Evolutionary conservation across 2,797 vertebrate species (phyloP), one percentile per base, ranked within the genome.

Genomic region (Sebastes kiyomatsui): DNA sequence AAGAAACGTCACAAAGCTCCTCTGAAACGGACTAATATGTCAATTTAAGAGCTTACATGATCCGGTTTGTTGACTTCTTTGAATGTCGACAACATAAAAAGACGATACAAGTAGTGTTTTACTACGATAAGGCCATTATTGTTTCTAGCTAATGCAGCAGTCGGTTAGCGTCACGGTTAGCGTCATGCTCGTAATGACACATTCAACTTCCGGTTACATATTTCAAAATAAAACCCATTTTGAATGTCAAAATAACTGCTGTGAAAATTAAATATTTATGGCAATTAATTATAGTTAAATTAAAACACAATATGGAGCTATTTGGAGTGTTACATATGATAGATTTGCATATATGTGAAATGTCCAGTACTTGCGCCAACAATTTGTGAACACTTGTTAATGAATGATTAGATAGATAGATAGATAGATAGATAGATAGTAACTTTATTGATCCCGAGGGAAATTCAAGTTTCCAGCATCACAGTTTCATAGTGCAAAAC

Each of bases 171-270:
- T 81, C 58, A 42, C 10, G 10, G 58, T 23, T 20, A 18, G 23
- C 52, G 16, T 81, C 60, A 42, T 12, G 10, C 2, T 28, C 28
- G 23, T 11, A 64, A 18, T 28, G 3, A 55, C 52, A 75, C 3
- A 9, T 5, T 1, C 0, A 2, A 25, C 13, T 83, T 91, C 92
- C 91, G 71, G 62, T 69, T 46, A 1, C 0, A 1, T 0, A 4
- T 90, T 92, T 91, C 87, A 92, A 84, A 91, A 75, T 88, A 93
- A 85, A 79, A 23, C 4, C 2, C 4, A 2, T 18, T 28, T 12
- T 5, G 23, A 75, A 60, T 22, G 5, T 18, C 28, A 23, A 33
- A 23, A 2, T n/a, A 28, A 66, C 7, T 30, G 42, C 42, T 7
- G 6, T 49, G n/a, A 25, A 13, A 14, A 49, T 20, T 5, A 1